Conservation (phyloP, 2,888 invertebrate species). For the Ctena decussata region DNA sequence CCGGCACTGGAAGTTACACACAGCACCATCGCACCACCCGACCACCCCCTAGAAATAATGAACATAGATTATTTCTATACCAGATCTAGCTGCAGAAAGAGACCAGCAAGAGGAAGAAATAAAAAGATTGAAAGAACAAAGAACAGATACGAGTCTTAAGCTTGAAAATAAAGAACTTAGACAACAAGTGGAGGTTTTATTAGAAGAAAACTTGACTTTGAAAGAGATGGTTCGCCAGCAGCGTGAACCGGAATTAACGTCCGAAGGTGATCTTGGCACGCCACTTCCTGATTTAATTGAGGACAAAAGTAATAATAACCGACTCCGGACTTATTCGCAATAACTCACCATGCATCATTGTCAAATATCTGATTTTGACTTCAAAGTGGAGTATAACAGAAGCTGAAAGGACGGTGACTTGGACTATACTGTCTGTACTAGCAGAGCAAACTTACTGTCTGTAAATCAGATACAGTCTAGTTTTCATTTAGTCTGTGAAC, state of each 20-base stretch:
- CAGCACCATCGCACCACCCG: no score
- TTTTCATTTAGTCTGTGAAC: no score
- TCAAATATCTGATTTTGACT: no score
- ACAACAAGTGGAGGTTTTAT: constrained; percentile 70
- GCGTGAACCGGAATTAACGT: constrained; percentile 18
- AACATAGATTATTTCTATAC: not conserved
- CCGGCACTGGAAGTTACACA: no score
- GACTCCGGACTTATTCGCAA: not conserved
- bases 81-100: constrained; percentile 68
- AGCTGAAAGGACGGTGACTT: no score
- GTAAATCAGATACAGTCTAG: no score
- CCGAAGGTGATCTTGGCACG: constrained; percentile 47
- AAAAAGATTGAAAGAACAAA: constrained; percentile 39
- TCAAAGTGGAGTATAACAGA: no score
- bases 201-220: constrained; percentile 70
- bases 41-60: no score
- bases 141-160: constrained; percentile 60
- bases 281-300: constrained; percentile 32
- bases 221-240: constrained; percentile 73
- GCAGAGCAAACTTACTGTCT: no score
- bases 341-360: not conserved
- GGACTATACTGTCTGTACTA: no score
- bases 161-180: constrained; percentile 72
- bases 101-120: constrained; percentile 61
- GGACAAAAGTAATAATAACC: constrained; percentile 23